These are phyloP conservation scores for Balaeniceps rex DNA, from an alignment of 2,113 vertebrate genomes.

Conservation along the genomic window DNA sequence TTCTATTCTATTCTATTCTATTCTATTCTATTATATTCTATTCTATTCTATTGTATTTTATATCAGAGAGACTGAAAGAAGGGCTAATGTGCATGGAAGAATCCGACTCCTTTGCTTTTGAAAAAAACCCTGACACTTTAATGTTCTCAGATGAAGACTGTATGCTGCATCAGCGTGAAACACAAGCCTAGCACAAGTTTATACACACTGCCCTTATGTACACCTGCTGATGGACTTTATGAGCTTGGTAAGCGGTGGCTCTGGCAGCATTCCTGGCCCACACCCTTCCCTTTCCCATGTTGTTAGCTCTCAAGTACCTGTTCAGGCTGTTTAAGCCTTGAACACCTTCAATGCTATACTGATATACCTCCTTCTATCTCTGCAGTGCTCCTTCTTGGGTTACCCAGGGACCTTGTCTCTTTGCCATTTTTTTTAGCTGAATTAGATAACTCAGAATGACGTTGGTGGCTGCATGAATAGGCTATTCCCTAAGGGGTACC, in stretches of 20 bases:
- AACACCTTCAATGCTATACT: neutral
- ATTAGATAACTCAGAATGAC: neutral
- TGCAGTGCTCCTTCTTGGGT: neutral
- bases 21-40: too few species aligned
- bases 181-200: neutral
- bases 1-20: too few species aligned
- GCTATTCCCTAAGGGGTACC: neutral
- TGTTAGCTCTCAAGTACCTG: neutral
- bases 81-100: neutral
- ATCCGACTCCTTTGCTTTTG: neutral
- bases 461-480: neutral
- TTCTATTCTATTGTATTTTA: too few species aligned
- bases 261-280: neutral
- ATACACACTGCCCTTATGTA: neutral
- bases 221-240: neutral
- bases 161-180: neutral
- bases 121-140: neutral
- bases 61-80: neutral
- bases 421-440: neutral
- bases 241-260: fast-evolving
- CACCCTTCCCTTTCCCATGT: neutral
- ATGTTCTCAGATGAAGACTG: neutral
- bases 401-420: neutral
- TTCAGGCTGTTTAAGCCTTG: neutral
- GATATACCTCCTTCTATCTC: neutral